Conservation (phyloP, 2,797 vertebrate species). For the Phoebastria nigripes region DNA sequence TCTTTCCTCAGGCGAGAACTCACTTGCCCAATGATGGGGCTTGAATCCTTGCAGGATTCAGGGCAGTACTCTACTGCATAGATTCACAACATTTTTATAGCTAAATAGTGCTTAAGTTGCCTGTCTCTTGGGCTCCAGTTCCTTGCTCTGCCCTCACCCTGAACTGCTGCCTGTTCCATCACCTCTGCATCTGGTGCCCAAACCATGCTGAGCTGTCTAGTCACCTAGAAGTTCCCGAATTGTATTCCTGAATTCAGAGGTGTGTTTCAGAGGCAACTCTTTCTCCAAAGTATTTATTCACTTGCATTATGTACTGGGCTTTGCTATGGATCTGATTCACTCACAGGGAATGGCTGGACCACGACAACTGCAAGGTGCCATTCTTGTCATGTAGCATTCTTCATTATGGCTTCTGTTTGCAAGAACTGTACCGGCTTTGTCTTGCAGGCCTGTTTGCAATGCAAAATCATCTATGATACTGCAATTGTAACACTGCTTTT, state of each 20-base stretch:
- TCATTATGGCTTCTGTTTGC: not conserved
- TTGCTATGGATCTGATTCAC: not conserved
- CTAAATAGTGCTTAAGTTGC: not conserved
- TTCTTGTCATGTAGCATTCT: not conserved
- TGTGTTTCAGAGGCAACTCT: not conserved
- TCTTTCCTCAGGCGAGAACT: not conserved
- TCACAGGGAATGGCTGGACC: not conserved
- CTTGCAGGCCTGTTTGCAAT: not conserved
- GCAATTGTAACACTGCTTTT: not conserved
- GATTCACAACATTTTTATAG: not conserved
- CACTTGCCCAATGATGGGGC: not conserved
- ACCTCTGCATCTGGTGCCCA: not conserved
- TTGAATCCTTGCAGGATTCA: not conserved
- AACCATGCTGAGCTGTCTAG: not conserved
- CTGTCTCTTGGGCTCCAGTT: accelerated
- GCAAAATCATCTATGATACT: not conserved
- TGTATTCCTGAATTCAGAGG: not conserved
- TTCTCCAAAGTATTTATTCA: not conserved
- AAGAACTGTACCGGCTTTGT: not conserved
- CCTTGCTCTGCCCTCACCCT: not conserved
- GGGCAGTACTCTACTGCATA: not conserved
- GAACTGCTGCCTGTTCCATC: not conserved
- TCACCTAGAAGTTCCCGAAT: not conserved
- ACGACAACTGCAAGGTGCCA: not conserved
- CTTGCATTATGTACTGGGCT: not conserved